These are phyloP conservation scores for Apostichopus parvimensis DNA, from an alignment of 35 echinoderm and acorn worm genomes.

Conservation along the genomic window DNA sequence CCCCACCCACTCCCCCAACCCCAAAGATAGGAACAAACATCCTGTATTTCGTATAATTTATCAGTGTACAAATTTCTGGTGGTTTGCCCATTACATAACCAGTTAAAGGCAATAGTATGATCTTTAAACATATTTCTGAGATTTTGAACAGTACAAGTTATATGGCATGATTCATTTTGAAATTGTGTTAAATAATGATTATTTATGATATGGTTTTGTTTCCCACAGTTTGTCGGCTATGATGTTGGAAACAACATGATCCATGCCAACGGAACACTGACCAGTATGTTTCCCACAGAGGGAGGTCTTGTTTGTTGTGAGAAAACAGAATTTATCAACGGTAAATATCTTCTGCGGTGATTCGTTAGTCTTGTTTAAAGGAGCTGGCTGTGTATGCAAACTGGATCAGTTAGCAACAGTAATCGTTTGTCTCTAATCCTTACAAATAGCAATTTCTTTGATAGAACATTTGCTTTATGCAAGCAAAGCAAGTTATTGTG, in stretches of 20 bases:
- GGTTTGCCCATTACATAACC: no score
- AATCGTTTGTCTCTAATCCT: no score
- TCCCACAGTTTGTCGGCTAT: slow-evolving; percentile 90
- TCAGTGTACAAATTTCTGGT: no score
- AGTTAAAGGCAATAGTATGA: background rate
- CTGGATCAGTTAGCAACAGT: no score
- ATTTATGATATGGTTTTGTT: background rate
- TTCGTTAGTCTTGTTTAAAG: no score
- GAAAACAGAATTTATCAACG: slow-evolving; percentile 84
- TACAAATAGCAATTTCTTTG: no score
- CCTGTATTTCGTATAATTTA: no score
- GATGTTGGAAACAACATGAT: slow-evolving; percentile 92
- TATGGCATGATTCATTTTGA: background rate
- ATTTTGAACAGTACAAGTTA: background rate
- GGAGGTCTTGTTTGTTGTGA: slow-evolving; percentile 88
- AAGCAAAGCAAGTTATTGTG: no score
- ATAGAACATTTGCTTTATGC: no score
- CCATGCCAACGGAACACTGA: slow-evolving; percentile 75
- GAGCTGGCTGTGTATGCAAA: no score
- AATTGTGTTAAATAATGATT: background rate
- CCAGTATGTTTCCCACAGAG: slow-evolving; percentile 83
- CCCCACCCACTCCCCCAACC: no score
- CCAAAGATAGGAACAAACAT: no score
- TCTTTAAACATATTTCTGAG: background rate
- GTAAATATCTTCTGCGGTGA: slow-evolving; percentile 42